Percentiles rank a stretch among this genome's conserved stretches.
Conservation (phyloP, 2,888 invertebrate genomes). For the Meteorus colon region DNA sequence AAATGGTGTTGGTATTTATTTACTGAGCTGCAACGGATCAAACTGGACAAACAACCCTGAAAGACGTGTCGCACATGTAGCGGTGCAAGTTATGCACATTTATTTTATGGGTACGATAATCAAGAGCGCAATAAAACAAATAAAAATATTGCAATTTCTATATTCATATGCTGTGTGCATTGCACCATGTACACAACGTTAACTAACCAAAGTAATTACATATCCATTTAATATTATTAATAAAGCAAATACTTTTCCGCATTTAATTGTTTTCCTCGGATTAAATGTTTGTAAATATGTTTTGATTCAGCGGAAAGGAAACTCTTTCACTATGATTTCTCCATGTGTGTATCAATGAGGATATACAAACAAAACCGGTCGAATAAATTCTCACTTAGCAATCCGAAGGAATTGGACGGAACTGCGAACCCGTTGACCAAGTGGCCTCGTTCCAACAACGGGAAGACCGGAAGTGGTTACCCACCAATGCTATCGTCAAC, state of each 20-base stretch:
- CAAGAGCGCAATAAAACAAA: not conserved
- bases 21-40: constrained; percentile 4
- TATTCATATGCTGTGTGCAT: not conserved
- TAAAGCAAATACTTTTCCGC: not conserved
- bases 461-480: constrained; percentile 68
- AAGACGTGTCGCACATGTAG: not conserved
- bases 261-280: not conserved
- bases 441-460: constrained; percentile 68
- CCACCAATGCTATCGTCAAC: constrained; percentile 54
- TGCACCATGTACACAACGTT: not conserved
- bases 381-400: constrained; percentile 65
- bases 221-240: not conserved
- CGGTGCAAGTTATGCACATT: not conserved
- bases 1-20: constrained; percentile 5
- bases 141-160: not conserved
- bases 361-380: constrained; percentile 48
- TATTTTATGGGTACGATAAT: not conserved
- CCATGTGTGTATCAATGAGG: constrained; percentile 6
- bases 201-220: constrained; percentile 1
- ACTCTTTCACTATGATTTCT: constrained; percentile 36
- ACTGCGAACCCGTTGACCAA: constrained; percentile 70
- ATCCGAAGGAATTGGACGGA: constrained; percentile 69
- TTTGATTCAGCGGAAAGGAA: constrained; percentile 16
- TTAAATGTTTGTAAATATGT: not conserved
- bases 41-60: constrained; percentile 31